Evolutionary conservation across 2,797 vertebrate genomes (phyloP).

Genomic region (Staurois parvus): DNA sequence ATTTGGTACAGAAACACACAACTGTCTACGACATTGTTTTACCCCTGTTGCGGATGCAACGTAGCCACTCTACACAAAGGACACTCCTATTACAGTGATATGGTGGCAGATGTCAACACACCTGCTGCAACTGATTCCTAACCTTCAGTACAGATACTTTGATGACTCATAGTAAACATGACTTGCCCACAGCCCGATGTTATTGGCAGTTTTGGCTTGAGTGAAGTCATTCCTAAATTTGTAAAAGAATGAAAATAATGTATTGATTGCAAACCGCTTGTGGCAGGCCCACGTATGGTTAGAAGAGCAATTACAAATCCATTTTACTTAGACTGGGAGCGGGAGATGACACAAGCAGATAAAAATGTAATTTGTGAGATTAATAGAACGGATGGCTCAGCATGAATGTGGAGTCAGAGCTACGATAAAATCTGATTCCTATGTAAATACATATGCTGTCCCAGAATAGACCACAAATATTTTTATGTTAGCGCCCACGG

Average conservation of each 20-base stretch:
- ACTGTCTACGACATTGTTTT: too few species aligned
- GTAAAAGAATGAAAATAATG: background rate
- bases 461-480: slow-evolving; percentile 28
- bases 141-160: background rate
- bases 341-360: background rate
- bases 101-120: too few species aligned
- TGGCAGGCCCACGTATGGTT: background rate
- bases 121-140: background rate
- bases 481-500: background rate
- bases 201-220: background rate
- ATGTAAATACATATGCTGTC: background rate
- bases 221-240: background rate
- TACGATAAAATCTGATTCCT: background rate
- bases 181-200: background rate
- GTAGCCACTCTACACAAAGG: too few species aligned
- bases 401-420: background rate
- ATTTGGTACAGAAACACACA: too few species aligned
- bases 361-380: background rate
- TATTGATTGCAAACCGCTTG: background rate
- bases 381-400: background rate
- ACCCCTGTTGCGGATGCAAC: too few species aligned
- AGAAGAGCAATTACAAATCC: slow-evolving; percentile 10
- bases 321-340: background rate
- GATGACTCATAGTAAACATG: background rate
- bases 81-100: too few species aligned